Conservation (phyloP, 2,113 vertebrate genomes). For the Dendrocopos noguchii region DNA sequence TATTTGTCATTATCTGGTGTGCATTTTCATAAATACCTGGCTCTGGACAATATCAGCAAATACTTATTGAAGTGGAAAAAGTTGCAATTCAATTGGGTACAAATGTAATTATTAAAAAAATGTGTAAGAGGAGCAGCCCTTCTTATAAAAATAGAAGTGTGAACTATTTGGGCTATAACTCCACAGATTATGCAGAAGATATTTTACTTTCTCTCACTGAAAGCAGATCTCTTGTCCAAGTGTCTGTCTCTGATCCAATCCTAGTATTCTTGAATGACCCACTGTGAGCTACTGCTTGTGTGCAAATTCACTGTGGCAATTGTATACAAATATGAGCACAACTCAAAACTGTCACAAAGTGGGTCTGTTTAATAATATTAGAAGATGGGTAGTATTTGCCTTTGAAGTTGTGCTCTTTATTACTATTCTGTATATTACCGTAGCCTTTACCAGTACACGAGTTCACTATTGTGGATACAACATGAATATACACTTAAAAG, state of each 20-base stretch:
- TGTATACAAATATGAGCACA: background rate
- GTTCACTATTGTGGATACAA: background rate
- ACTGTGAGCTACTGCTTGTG: rapidly evolving
- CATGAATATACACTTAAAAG: background rate
- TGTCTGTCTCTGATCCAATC: background rate
- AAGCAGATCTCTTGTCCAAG: background rate
- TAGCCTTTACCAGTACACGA: background rate
- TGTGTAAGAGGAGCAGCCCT: background rate
- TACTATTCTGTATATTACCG: background rate
- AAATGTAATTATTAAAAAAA: background rate
- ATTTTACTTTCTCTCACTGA: background rate
- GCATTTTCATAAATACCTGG: background rate
- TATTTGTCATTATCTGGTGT: background rate
- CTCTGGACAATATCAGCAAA: background rate
- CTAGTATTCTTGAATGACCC: background rate
- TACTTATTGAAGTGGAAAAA: background rate
- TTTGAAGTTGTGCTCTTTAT: background rate
- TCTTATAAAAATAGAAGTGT: background rate
- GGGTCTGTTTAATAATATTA: background rate
- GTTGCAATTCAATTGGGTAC: background rate
- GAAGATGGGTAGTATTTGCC: background rate
- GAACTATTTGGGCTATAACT: background rate
- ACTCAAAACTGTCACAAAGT: background rate
- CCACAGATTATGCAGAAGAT: background rate
- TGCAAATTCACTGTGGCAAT: background rate